Evolutionary conservation across 2,888 invertebrate species (phyloP).

Genomic region (Sinotaia quadrata): DNA sequence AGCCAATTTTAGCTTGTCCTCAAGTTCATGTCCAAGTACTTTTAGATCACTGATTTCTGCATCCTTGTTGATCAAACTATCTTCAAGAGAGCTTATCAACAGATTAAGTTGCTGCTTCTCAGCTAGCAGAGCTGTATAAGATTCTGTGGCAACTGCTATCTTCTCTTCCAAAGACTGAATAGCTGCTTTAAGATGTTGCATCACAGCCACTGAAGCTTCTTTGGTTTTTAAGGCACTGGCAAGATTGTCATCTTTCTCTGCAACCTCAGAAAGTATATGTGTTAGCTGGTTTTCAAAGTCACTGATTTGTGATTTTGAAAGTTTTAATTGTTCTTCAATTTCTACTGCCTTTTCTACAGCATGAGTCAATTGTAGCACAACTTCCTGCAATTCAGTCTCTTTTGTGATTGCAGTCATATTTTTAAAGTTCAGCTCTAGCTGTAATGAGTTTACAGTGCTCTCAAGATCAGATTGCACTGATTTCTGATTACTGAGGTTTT

Average conservation of each 20-base stretch:
- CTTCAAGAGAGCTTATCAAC: conserved; percentile 7
- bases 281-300: conserved; percentile 2
- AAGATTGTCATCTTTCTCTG: conserved; percentile 18
- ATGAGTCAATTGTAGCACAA: conserved; percentile 29
- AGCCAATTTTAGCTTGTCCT: background rate
- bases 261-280: background rate
- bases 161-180: background rate
- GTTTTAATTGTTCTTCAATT: conserved; percentile 28
- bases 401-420: conserved; percentile 32
- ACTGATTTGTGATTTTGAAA: background rate
- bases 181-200: background rate
- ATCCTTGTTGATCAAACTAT: background rate
- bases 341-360: conserved; percentile 27
- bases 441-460: conserved; percentile 6
- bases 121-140: background rate
- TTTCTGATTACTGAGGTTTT: conserved; percentile 13
- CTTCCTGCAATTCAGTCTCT: conserved; percentile 29
- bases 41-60: conserved; percentile 3
- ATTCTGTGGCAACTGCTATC: background rate
- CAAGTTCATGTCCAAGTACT: background rate
- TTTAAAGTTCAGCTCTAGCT: conserved; percentile 15
- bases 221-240: background rate
- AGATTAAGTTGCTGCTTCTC: conserved; percentile 5
- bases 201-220: conserved; percentile 8
- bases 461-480: conserved; percentile 12